Base-by-base conservation (phyloP, 2,113 vertebrate genomes). In the Zosterops hypoxanthus region DNA sequence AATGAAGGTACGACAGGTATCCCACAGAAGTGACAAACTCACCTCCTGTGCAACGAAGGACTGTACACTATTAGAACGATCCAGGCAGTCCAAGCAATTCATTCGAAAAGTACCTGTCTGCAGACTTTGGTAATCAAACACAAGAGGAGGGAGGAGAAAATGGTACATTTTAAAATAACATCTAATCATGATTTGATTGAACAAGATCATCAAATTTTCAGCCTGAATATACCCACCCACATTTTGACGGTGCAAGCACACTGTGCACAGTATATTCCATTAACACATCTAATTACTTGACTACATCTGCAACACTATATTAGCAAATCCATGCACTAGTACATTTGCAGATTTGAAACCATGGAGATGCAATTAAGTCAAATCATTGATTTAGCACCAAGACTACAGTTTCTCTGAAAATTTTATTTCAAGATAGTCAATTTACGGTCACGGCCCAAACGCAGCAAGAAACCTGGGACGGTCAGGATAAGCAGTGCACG, bases 1-100 rank as follows among this genome's bases (percentile, higher is more conserved):
- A 80, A 49, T 1, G 6, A 24, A 85, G 3, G 12, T 25, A 75
- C 13, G 8, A 84, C 16, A 29, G 9, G 12, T 49, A 75, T 33
- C 60, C 68, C 59, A 78, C 0, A 0, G 64, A 84, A 80, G 39
- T 87, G 66, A 72, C 76, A 91, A 72, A 95, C 97, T 89, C 69
- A 98, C 98, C 98, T 98, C 98, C 13, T 98, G 94, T 1, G 98
- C 98, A 28, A 98, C 75, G 87, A 98, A 98, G 94, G 97, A 91
- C 96, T 98, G 98, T 49, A 98, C 98, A 0, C 94, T 92, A 77
- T 98, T 98, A 75, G 98, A 98, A 72, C 98, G 97, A 96, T 96
- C 94, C 94, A 98, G 92, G 92, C 98, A 98, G 95, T 98, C 98
- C 34, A 98, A 97, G 81, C 98, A 98, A 93, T 98, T 98, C 87